Conservation (phyloP, 2,888 invertebrate species). For the Buathra laborator region DNA sequence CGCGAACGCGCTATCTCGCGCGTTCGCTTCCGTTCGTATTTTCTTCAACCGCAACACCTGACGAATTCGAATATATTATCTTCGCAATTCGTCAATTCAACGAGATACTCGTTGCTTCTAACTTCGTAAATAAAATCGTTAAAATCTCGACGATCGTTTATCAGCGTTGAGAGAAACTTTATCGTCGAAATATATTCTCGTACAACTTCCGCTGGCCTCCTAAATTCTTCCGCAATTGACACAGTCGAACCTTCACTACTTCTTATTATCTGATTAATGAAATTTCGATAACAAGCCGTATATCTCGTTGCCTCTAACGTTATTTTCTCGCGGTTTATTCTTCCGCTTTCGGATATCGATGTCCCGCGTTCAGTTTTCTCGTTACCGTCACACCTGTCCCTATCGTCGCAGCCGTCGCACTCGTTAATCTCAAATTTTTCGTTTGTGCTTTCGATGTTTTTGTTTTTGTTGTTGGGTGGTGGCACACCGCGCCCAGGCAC, state of each 20-base stretch:
- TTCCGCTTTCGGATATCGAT: conserved; percentile 36
- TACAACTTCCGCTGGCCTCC: not conserved
- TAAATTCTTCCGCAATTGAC: not conserved
- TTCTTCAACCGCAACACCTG: conserved; percentile 46
- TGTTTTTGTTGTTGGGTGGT: conserved; percentile 76
- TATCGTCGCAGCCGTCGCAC: conserved; percentile 15
- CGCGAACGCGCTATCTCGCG: conserved; percentile 13
- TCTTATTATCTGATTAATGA: not conserved
- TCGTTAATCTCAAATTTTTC: conserved; percentile 37
- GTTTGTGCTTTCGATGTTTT: conserved; percentile 48
- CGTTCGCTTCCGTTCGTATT: conserved; percentile 7
- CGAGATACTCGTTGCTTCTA: not conserved
- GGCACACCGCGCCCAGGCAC: conserved; percentile 84
- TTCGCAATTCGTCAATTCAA: not conserved
- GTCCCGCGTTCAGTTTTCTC: not conserved
- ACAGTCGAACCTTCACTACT: conserved; percentile 2
- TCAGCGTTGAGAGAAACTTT: not conserved
- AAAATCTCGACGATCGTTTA: not conserved
- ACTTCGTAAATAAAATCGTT: not conserved
- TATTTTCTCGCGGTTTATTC: not conserved
- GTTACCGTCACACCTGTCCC: conserved; percentile 10
- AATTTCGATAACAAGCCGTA: not conserved
- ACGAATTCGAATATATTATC: conserved; percentile 17
- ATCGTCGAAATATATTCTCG: conserved; percentile 8
- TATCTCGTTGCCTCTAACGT: not conserved